Evolutionary conservation across 1,140 invertebrate species (phyloP), one percentile per base, ranked within the genome.

Genomic region (Pentalonia nigronervosa): DNA sequence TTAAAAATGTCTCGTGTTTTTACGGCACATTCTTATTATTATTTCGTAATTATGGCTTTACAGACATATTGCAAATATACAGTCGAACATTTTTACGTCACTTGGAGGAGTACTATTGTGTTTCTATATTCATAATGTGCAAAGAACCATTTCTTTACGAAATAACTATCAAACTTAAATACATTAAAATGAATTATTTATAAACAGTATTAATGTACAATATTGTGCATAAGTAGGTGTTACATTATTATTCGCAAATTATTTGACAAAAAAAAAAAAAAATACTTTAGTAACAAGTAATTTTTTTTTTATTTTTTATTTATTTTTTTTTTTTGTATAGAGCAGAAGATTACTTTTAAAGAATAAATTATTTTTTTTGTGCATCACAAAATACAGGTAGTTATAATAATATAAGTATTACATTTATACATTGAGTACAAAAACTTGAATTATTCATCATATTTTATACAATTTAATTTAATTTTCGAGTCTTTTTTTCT

Each of bases 401-500:
- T 76, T 76, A 76, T n/a, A n/a, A 76, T 76, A 76, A 34, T 76
- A 76, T 76, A 76, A 76, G n/a, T n/a, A 76, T 76, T 17, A 17
- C 30, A n/a, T 76, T 76, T 76, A n/a, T 76, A 76, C 60, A 76
- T 76, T 14, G 14, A 76, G n/a, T 14, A 34, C 14, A 14, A n/a
- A 76, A 76, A n/a, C n/a, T 76, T 76, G n/a, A 76, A 76, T 76
- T 76, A 76, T 76, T 76, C 60, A 76, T 76, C 60, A 76, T 34
- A 9, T 14, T 14, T 76, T 34, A 76, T 76, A 76, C n/a, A 76
- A 76, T 76, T n/a, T 76, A 76, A 76, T 76, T 76, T 76, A 76
- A 76, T 76, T 76, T 76, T 76, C 30, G n/a, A 76, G 60, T 14
- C n/a, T n/a, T 76, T 56, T 67, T 76, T 76, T 76, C 30, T 76